phyloP scores from a whole-genome alignment of 2,797 vertebrate species.

The Sciurus carolinensis region DNA sequence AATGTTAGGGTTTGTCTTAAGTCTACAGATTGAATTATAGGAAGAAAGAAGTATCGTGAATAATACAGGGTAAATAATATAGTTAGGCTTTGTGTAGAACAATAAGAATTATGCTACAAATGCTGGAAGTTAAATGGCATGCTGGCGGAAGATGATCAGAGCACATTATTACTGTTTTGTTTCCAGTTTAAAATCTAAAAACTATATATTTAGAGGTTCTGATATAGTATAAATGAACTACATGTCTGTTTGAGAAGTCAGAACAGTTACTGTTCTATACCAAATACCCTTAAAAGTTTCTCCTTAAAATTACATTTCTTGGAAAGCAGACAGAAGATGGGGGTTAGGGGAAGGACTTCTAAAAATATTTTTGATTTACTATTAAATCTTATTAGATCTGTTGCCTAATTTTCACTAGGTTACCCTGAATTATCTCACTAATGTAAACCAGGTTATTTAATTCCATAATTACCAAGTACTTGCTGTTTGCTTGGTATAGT shows the following conservation, averaged over 20 bases:
- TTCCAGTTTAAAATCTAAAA: slow-evolving; percentile 14
- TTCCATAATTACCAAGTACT: background rate
- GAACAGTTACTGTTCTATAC: background rate
- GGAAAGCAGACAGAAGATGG: background rate
- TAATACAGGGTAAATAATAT: background rate
- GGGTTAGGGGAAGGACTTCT: background rate
- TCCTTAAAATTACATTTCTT: background rate
- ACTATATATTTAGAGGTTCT: background rate
- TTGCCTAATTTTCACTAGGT: background rate
- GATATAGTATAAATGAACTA: background rate
- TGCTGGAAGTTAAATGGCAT: background rate
- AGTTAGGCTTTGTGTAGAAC: background rate
- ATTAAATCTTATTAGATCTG: background rate
- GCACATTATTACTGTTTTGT: background rate
- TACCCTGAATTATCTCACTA: background rate
- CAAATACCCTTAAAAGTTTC: background rate
- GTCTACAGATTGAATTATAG: background rate
- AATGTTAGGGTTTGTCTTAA: background rate
- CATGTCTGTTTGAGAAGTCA: background rate
- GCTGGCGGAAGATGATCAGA: background rate
- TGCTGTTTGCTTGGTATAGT: background rate
- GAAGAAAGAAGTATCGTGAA: background rate
- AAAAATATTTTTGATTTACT: background rate
- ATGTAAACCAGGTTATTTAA: background rate
- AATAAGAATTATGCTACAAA: background rate